Percentiles rank a stretch among this genome's conserved stretches.
These are phyloP conservation scores for Schrankia costaestrigalis DNA, from an alignment of 2,888 invertebrate species.

Conservation along the genomic window DNA sequence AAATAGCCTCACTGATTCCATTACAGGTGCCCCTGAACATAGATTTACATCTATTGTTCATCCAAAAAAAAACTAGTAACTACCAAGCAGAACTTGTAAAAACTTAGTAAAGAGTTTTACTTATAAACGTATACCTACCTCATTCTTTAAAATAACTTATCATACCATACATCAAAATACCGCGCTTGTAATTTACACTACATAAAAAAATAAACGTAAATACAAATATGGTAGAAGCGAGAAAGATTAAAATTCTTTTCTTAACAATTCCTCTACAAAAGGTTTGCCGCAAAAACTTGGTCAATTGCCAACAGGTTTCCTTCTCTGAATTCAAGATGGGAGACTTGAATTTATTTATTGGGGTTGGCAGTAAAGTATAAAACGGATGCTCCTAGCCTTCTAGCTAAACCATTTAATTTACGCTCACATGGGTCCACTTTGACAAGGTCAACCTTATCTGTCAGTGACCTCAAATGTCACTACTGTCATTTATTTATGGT, in stretches of 20 bases:
- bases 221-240: constrained; percentile 31
- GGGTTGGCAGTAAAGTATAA: constrained; percentile 53
- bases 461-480: constrained; percentile 29
- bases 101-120: too few species aligned
- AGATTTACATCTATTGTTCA: too few species aligned
- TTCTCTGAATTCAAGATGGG: constrained; percentile 49
- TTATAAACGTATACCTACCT: too few species aligned
- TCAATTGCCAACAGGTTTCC: constrained; percentile 56
- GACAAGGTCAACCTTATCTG: constrained; percentile 43
- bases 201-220: not conserved
- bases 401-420: constrained; percentile 25
- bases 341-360: constrained; percentile 58
- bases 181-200: too few species aligned
- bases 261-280: constrained; percentile 46
- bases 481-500: constrained; percentile 15
- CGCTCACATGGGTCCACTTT: constrained; percentile 5
- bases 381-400: constrained; percentile 35
- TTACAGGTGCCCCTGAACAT: too few species aligned
- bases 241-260: constrained; percentile 59
- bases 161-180: too few species aligned
- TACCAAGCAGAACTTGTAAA: too few species aligned
- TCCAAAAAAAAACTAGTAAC: too few species aligned
- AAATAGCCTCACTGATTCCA: too few species aligned
- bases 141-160: too few species aligned
- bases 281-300: constrained; percentile 55